Conservation (phyloP, 1,140 invertebrate genomes). For the Pseudomyrmex gracilis region DNA sequence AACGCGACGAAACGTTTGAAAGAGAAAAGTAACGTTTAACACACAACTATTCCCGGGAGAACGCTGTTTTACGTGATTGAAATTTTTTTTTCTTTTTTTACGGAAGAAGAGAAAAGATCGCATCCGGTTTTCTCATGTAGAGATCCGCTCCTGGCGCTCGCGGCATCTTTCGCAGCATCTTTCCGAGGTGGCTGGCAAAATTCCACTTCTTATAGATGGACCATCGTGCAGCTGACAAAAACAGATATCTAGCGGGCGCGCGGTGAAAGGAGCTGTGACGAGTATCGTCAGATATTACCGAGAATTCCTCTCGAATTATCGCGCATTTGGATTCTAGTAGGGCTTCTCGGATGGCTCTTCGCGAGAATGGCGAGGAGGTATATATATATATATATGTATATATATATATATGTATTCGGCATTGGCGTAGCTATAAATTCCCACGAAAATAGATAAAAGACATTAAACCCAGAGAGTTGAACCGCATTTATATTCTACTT, state of each 20-base stretch:
- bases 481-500: no score
- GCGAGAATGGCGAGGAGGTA: neutral
- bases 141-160: slow-evolving; percentile 38
- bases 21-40: neutral
- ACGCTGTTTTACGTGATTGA: neutral
- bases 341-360: neutral
- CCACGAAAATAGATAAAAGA: neutral
- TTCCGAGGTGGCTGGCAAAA: slow-evolving; percentile 59
- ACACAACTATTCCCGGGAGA: neutral
- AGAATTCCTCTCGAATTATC: slow-evolving; percentile 34
- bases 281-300: slow-evolving; percentile 52
- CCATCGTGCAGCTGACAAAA: slow-evolving; percentile 56
- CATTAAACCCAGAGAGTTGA: no score
- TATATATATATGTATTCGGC: neutral
- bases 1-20: neutral
- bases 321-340: slow-evolving; percentile 45
- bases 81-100: neutral
- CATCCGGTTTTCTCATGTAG: neutral
- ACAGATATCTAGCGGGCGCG: slow-evolving; percentile 40
- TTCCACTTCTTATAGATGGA: slow-evolving; percentile 62
- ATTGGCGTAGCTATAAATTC: slow-evolving; percentile 16
- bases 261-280: slow-evolving; percentile 27
- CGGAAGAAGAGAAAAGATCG: neutral
- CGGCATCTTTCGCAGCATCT: slow-evolving; percentile 27
- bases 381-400: no score